These are phyloP conservation scores for Brevimyrus niger DNA, from an alignment of 2,113 vertebrate genomes.

Conservation along the genomic window DNA sequence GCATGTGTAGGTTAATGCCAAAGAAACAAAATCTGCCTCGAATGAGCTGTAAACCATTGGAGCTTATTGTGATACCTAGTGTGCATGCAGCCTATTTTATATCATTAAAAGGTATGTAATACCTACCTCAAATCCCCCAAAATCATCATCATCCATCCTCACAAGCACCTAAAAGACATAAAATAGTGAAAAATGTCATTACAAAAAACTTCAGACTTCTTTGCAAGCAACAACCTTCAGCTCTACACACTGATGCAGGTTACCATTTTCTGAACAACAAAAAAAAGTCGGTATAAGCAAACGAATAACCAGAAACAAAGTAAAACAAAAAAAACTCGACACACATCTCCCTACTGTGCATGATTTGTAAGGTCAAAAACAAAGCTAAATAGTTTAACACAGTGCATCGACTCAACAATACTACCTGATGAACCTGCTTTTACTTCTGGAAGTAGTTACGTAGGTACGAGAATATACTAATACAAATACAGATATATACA, in stretches of 20 bases:
- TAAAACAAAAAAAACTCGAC: neutral
- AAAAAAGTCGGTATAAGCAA: neutral
- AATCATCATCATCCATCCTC: constrained; percentile 71
- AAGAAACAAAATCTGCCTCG: neutral
- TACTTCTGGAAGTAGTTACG: neutral
- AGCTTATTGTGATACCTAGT: neutral
- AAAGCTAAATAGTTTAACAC: neutral
- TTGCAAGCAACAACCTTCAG: neutral
- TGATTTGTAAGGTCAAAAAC: neutral
- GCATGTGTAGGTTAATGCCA: neutral
- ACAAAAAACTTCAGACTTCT: neutral
- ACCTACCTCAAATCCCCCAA: constrained; percentile 72
- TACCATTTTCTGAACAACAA: neutral
- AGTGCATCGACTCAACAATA: neutral
- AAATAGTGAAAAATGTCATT: neutral
- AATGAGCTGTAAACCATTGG: neutral
- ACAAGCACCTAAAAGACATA: constrained; percentile 47
- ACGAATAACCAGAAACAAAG: neutral
- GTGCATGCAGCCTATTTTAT: too few relatives aligned
- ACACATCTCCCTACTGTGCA: neutral
- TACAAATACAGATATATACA: neutral
- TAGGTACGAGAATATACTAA: neutral
- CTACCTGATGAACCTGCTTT: neutral
- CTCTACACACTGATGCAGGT: neutral
- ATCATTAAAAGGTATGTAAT: neutral